Percentiles rank a stretch among this genome's conserved stretches.
Evolutionary conservation across 2,888 invertebrate species (phyloP).

Genomic region (Tinea pellionella): DNA sequence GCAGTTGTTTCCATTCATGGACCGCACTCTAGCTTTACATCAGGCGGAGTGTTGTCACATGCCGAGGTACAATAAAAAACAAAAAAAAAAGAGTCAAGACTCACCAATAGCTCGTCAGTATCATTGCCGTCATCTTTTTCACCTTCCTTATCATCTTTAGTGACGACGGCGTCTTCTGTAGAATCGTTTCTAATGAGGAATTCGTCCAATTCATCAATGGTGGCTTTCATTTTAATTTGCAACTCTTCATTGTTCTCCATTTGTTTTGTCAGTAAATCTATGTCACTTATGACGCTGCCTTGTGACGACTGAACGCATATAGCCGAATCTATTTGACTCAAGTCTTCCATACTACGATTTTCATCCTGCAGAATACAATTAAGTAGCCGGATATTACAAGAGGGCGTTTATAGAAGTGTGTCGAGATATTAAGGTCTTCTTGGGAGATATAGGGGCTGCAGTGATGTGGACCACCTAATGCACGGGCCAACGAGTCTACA

Average conservation of each 20-base stretch:
- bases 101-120: conserved; percentile 51
- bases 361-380: conserved; percentile 24
- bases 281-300: conserved; percentile 25
- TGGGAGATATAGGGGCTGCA: too few relatives aligned
- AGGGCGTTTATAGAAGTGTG: too few relatives aligned
- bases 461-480: too few relatives aligned
- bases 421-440: too few relatives aligned
- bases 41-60: too few relatives aligned
- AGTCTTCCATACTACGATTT: conserved; percentile 18
- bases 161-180: conserved; percentile 3
- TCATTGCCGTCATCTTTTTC: conserved; percentile 29
- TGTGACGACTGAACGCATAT: not conserved
- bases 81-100: too few relatives aligned
- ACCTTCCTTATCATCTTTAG: conserved; percentile 23
- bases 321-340: conserved; percentile 21
- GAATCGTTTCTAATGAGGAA: conserved; percentile 34
- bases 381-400: too few relatives aligned
- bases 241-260: not conserved
- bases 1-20: too few relatives aligned
- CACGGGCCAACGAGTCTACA: too few relatives aligned
- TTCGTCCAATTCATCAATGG: conserved; percentile 26
- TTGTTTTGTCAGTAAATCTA: not conserved
- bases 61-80: too few relatives aligned
- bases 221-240: not conserved
- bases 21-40: too few relatives aligned